These are phyloP conservation scores for Xenopus petersii DNA, from an alignment of 2,797 vertebrate species.

Conservation along the genomic window DNA sequence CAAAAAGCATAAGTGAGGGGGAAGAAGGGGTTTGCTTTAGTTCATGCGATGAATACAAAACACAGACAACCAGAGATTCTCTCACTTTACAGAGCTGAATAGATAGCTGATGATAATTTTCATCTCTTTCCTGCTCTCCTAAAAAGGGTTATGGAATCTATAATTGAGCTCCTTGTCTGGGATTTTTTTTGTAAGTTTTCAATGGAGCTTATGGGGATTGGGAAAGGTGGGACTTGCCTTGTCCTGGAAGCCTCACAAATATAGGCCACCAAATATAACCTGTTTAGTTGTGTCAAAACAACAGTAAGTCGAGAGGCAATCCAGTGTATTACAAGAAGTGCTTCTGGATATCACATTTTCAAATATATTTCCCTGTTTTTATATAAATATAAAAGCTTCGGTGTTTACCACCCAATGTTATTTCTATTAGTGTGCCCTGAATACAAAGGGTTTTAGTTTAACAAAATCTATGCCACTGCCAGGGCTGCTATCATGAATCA, in stretches of 20 bases:
- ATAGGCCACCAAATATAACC: neutral
- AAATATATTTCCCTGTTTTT: no score
- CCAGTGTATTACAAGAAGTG: no score
- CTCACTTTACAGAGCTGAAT: slow-evolving; percentile 66
- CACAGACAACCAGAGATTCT: slow-evolving; percentile 59
- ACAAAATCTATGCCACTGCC: no score
- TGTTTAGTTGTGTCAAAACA: no score
- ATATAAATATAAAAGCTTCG: no score
- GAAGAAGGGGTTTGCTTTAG: slow-evolving; percentile 64
- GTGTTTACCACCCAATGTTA: no score
- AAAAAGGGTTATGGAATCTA: slow-evolving; percentile 59
- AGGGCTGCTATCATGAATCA: no score
- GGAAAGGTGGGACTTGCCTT: slow-evolving; percentile 10
- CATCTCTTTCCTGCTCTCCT: slow-evolving; percentile 46
- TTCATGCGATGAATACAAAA: slow-evolving; percentile 62
- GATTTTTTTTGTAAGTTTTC: slow-evolving; percentile 44
- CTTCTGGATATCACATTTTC: no score
- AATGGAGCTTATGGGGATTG: slow-evolving; percentile 34
- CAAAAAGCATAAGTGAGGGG: slow-evolving; percentile 71
- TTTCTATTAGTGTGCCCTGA: no score
- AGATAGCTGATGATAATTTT: slow-evolving; percentile 74
- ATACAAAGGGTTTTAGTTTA: no score
- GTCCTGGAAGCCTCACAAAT: slow-evolving; percentile 19
- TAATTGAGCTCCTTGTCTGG: slow-evolving; percentile 61
- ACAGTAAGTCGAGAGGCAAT: no score